Conservation (phyloP, 2,113 vertebrate species). For the Lota lota region DNA sequence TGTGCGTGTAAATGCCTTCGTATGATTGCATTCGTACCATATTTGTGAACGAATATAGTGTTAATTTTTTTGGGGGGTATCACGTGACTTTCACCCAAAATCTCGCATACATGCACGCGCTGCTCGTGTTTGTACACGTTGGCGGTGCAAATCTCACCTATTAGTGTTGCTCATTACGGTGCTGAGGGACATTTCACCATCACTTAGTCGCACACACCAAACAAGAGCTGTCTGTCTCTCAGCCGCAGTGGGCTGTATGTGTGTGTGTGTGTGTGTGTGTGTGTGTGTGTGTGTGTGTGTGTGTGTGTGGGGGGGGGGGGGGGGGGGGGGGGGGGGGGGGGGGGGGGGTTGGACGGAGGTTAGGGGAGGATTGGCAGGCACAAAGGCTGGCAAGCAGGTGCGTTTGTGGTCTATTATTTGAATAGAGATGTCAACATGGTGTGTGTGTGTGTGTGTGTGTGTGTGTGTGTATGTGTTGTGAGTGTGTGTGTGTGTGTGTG, state of each 20-base stretch:
- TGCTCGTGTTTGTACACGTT: too few relatives aligned
- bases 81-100: too few relatives aligned
- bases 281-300: too few relatives aligned
- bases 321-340: too few relatives aligned
- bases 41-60: too few relatives aligned
- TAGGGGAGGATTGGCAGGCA: too few relatives aligned
- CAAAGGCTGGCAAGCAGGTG: too few relatives aligned
- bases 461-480: conserved; percentile 1
- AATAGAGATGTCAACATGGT: neutral
- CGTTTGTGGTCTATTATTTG: neutral
- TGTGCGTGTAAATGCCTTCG: neutral
- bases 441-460: conserved; percentile 20
- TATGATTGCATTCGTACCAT: neutral
- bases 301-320: neutral
- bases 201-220: neutral
- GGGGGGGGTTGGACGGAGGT: too few relatives aligned
- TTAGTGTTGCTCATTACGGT: neutral
- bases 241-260: neutral
- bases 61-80: too few relatives aligned
- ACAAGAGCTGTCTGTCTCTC: neutral
- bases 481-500: neutral
- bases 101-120: too few relatives aligned
- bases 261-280: too few relatives aligned
- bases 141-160: neutral
- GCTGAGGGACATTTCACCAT: neutral